These are phyloP conservation scores for Anguilla marmorata DNA, from an alignment of 2,797 vertebrate genomes.

Conservation along the genomic window DNA sequence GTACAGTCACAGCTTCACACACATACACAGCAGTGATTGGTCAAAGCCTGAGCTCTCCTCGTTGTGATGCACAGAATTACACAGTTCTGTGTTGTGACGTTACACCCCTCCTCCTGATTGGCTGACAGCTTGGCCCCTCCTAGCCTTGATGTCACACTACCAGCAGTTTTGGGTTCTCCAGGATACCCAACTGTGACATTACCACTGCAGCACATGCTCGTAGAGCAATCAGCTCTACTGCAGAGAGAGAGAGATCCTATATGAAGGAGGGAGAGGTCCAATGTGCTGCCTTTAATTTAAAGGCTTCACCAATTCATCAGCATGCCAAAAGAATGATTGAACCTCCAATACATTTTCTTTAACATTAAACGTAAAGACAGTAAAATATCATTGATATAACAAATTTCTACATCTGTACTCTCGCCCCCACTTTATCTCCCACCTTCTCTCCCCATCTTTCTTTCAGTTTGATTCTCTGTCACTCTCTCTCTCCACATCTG, in stretches of 20 bases:
- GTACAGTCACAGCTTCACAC: neutral
- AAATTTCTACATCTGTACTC: neutral
- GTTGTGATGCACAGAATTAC: neutral
- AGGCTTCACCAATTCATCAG: neutral
- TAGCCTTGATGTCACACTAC: slow-evolving; percentile 20
- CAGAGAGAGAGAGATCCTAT: neutral
- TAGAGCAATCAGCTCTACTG: neutral
- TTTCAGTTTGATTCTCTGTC: neutral
- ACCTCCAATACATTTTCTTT: neutral
- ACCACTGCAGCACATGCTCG: slow-evolving; percentile 25
- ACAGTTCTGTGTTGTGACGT: neutral
- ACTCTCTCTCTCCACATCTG: neutral
- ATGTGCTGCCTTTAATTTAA: neutral
- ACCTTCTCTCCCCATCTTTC: neutral
- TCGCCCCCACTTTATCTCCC: neutral
- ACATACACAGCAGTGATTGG: neutral
- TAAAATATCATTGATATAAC: neutral
- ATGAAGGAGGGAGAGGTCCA: neutral
- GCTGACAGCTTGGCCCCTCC: neutral
- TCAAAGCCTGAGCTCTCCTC: neutral
- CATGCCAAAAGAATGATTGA: neutral
- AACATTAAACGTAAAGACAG: neutral
- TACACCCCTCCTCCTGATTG: neutral
- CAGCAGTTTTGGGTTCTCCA: slow-evolving; percentile 42
- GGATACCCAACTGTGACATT: slow-evolving; percentile 47